A percentile compares a stretch with the other conserved stretches of the same genome.
These are phyloP conservation scores for Gnathonemus echidnorhynchus DNA, from an alignment of 2,113 vertebrate species.

Conservation along the genomic window DNA sequence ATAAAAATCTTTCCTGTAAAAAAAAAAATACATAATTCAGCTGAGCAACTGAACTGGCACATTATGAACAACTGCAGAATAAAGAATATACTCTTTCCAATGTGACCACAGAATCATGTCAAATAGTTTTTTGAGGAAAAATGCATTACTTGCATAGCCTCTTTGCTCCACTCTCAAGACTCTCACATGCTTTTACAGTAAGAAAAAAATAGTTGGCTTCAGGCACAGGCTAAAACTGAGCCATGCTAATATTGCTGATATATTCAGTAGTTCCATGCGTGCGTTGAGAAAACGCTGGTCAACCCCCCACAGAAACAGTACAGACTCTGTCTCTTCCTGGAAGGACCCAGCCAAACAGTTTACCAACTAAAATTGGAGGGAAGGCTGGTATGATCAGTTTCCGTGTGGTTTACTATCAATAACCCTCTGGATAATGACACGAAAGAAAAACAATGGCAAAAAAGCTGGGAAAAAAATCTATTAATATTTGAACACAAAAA, in stretches of 20 bases:
- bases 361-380: background rate
- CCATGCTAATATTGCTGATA: background rate
- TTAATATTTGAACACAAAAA: background rate
- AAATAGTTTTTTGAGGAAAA: background rate
- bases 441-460: too few species aligned
- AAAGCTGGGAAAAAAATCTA: background rate
- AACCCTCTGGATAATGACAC: too few species aligned
- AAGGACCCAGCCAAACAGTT: background rate
- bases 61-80: too few species aligned
- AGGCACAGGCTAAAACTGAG: background rate
- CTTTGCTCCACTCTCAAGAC: background rate
- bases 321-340: background rate
- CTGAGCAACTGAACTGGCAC: too few species aligned
- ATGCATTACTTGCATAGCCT: background rate
- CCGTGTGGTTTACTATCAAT: too few species aligned
- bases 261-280: background rate
- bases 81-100: too few species aligned
- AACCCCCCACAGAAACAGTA: background rate
- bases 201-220: background rate
- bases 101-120: background rate
- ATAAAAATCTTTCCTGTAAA: background rate
- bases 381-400: background rate
- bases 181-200: background rate
- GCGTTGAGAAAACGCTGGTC: background rate
- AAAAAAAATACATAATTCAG: too few species aligned